Evolutionary conservation across 2,113 vertebrate genomes (phyloP).

Genomic region (Lipophrys pholis): DNA sequence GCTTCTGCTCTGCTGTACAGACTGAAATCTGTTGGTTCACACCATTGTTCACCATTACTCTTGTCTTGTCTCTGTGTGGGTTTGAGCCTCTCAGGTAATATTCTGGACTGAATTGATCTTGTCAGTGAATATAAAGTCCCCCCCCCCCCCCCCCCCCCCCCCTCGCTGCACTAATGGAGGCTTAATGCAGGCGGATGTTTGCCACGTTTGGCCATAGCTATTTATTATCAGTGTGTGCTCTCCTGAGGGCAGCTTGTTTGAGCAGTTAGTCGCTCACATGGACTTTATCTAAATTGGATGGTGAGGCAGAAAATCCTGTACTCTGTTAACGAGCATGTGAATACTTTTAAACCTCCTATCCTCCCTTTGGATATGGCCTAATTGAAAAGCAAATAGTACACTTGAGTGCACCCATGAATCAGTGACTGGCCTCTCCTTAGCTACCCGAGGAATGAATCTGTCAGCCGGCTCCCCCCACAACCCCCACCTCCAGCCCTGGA

Average conservation of each 20-base stretch:
- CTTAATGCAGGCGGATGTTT: constrained; percentile 72
- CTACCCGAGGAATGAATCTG: constrained; percentile 75
- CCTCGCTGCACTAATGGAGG: constrained; percentile 44
- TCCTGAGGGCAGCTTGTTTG: constrained; percentile 72
- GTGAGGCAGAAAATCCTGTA: constrained; percentile 81
- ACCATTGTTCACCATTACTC: too few relatives aligned
- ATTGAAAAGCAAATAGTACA: constrained; percentile 83
- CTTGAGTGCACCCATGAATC: constrained; percentile 75
- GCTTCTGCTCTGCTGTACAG: too few relatives aligned
- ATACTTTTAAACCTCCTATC: constrained; percentile 79
- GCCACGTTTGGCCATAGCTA: constrained; percentile 68
- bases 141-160: too few relatives aligned
- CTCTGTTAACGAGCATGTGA: constrained; percentile 73
- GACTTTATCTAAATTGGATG: constrained; percentile 79
- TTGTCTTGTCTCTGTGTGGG: too few relatives aligned
- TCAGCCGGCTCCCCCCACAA: not conserved
- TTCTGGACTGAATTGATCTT: too few relatives aligned
- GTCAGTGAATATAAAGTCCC: too few relatives aligned
- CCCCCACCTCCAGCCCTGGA: too few relatives aligned
- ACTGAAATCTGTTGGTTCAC: too few relatives aligned
- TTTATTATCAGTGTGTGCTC: constrained; percentile 75
- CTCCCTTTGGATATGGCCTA: constrained; percentile 79
- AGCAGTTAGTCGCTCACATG: constrained; percentile 77
- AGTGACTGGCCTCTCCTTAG: constrained; percentile 80
- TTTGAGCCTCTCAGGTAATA: too few relatives aligned